Base-by-base conservation (phyloP, 2,797 vertebrate genomes). In the Thunnus albacares region DNA sequence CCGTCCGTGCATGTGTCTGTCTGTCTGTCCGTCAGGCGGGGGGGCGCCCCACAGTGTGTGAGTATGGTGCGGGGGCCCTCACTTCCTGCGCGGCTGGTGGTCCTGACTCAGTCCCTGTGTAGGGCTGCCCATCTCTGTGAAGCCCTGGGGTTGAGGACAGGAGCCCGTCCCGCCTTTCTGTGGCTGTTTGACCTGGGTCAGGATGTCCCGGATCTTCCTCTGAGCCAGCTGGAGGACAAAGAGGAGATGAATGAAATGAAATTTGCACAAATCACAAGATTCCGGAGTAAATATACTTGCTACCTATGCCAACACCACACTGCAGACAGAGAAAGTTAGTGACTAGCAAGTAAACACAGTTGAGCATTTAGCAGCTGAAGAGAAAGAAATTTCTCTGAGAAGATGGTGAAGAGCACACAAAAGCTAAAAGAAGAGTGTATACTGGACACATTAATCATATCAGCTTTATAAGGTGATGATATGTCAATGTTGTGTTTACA, bases 161-260 rank as follows among this genome's bases (percentile, higher is more conserved):
- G 88, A 60, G 81, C 90, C 94, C 91, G 93, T 92, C 49, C 96
- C 95, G 58, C 96, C 96, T 88, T 97, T 97, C 95, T 98, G 98
- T 76, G 98, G 96, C 90, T 97, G 97, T 87, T 97, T 98, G 70
- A 98, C 97, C 93, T 98, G 98, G 17, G 96, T 97, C 93, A 99
- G 94, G 93, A 99, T 99, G 91, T 99, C 98, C 18, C 97, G 96
- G 91, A 99, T 98, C 95, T 98, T 99, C 86, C 98, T 96, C 90
- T 99, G 98, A 3, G 98, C 98, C 96, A 98, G 91, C 98, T 98
- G 92, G 71, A 77, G 41, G 57, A 69, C 45, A 58, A n/a, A 5
- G 41, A 83, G 11, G 69, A 3, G 9, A 43, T 59, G 3, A 45
- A 63, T 38, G 28, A 57, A 53, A 28, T 11, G 3, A 58, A 66